phyloP scores from a whole-genome alignment of 1,140 invertebrate genomes.

The Papilio machaon region DNA sequence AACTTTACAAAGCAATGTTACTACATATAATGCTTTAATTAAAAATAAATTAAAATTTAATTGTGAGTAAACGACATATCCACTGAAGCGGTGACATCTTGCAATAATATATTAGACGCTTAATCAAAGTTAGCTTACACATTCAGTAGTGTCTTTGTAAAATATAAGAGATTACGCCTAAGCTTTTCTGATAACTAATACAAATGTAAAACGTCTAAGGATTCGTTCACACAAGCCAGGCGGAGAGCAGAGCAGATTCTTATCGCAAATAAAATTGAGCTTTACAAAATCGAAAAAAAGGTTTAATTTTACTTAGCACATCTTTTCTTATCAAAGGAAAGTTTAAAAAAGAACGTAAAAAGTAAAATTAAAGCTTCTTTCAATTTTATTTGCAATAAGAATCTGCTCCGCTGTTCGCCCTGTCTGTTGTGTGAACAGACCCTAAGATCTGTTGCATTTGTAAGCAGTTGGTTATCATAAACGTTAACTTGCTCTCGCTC shows the following conservation, averaged over 20 bases:
- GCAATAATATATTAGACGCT: neutral
- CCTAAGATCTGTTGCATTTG: neutral
- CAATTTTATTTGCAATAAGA: neutral
- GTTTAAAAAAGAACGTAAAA: too few species aligned
- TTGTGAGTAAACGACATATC: neutral
- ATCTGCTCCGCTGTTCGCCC: neutral
- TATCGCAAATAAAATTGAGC: too few species aligned
- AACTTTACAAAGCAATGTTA: neutral
- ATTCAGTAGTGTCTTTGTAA: neutral
- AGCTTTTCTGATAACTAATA: too few species aligned
- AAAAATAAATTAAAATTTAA: too few species aligned
- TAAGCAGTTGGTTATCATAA: conserved; percentile 14
- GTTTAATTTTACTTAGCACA: too few species aligned
- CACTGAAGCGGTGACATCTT: neutral
- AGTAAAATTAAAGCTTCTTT: too few species aligned
- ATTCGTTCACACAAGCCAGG: too few species aligned
- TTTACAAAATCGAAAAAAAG: too few species aligned
- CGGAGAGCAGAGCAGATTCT: too few species aligned
- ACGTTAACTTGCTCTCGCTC: neutral
- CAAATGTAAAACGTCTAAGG: too few species aligned
- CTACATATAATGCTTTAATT: neutral
- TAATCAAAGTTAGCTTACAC: neutral
- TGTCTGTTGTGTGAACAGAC: neutral
- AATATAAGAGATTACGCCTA: neutral
- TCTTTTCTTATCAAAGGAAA: too few species aligned